Base-by-base conservation (phyloP, 1,140 invertebrate genomes). In the Condylostylus longicornis region DNA sequence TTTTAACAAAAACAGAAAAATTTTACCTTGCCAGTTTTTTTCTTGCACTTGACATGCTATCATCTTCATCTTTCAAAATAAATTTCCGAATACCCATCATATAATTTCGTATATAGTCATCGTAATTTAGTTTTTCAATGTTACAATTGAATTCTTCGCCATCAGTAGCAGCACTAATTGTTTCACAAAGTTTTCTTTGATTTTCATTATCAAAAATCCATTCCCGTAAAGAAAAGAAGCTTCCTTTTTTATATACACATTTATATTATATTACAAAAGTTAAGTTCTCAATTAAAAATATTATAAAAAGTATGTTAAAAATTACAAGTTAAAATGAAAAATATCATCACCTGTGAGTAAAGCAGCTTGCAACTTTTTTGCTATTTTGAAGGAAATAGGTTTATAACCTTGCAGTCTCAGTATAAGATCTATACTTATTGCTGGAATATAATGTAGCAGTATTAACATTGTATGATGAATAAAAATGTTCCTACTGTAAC, bases 221-320 rank as follows among this genome's bases (percentile, higher is more conserved):
- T 49, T 93, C 78, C 48, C 82, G 72, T 5, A 79, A 72, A 0
- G 86, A 81, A 51, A 95, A 96, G 55, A 82, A 95, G 54, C 86
- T 77, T 0, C 89, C 76, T 54, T 25, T 2, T 35, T 35, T 6
- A 1, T 20, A 4, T 30, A 27, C 12, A n/a, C 8, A 27, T 23
- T 23, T 25, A 7, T 37, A 5, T 28, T 15, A 7, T 18, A 34
- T 31, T 31, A 13, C 29, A 7, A 14, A 31, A 6, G n/a, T 31
- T 33, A 5, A 8, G 4, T 18, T 15, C 32, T 9, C 32, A 14
- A 25, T 8, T 25, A 8, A 25, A 25, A 25, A 25, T 8, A 25
- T 8, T 8, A 8, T 31, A 12, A 15, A 31, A 34, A 34, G 19
- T 34, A 5, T n/a, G n/a, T n/a, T n/a, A n/a, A n/a, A n/a, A n/a